Evolutionary conservation across 1,140 invertebrate species (phyloP).

Genomic region (Drosophila setifemur): DNA sequence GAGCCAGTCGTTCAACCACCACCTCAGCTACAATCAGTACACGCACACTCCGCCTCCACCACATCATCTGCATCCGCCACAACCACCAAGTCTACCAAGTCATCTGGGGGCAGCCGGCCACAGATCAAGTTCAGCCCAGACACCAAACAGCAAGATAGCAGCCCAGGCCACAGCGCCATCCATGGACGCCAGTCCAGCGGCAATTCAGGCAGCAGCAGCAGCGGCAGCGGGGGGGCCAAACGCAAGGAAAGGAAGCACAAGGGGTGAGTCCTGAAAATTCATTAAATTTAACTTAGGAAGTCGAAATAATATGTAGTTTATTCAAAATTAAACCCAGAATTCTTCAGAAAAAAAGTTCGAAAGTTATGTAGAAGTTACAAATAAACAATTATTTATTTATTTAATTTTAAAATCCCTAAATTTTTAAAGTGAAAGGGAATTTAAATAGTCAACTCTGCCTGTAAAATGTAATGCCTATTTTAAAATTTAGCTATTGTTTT

Average conservation of each 20-base stretch:
- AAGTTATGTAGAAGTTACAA: too few species aligned
- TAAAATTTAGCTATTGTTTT: too few species aligned
- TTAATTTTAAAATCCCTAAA: too few species aligned
- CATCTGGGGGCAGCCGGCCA: constrained; percentile 75
- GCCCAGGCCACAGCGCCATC: constrained; percentile 40
- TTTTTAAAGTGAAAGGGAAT: too few species aligned
- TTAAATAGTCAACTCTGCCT: too few species aligned
- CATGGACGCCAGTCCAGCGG: constrained; percentile 56
- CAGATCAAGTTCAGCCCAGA: constrained; percentile 82
- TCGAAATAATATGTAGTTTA: too few species aligned
- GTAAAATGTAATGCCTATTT: too few species aligned
- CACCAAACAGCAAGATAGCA: constrained; percentile 80
- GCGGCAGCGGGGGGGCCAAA: constrained; percentile 67
- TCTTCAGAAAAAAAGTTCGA: too few species aligned
- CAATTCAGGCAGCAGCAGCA: constrained; percentile 44
- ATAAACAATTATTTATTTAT: too few species aligned
- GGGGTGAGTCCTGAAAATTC: constrained; percentile 45
- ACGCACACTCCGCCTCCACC: constrained; percentile 84
- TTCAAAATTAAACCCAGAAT: too few species aligned
- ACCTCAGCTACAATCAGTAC: constrained; percentile 86
- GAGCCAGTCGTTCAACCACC: constrained; percentile 87
- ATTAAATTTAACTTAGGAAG: neutral
- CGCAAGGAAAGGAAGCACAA: constrained; percentile 82
- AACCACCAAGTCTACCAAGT: constrained; percentile 82
- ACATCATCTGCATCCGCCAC: constrained; percentile 83